Base-by-base conservation (phyloP, 2,888 invertebrate genomes). In the Antheraea assamensis region DNA sequence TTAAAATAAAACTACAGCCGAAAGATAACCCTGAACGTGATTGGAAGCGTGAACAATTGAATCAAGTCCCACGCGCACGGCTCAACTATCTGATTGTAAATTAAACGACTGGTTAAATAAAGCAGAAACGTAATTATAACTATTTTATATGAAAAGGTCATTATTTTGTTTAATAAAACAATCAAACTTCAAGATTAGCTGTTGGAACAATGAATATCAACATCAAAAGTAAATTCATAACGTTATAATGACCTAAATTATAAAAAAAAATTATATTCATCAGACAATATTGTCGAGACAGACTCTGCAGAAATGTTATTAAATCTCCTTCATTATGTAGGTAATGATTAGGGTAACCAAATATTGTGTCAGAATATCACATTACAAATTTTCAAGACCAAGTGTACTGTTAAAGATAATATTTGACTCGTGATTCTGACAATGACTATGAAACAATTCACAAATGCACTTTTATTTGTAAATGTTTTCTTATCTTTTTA, bases 21-120 rank as follows among this genome's bases (percentile, higher is more conserved):
- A 35, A 68, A 68, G 55, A 35, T 27, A 70, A 70, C 55, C 58
- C 76, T 58, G 73, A 72, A 73, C 74, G 76, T 78, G 81, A 82
- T 83, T 81, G 82, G 80, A 82, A 80, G 75, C 78, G 76, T 77
- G 77, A 82, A 87, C 86, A 86, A 87, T 87, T 78, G 79, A 77
- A 73, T 73, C 72, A 71, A 77, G 74, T 87, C 88, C 87, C 88
- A 88, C 87, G 87, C 85, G 74, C 71, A 74, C 74, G 73, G 47
- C 72, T 72, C 76, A 78, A 79, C 72, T 78, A 80, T 77, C 75
- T 73, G 30, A 68, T 55, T 35, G 15, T 55, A 24, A 68, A 35
- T 68, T n/a, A 61, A 72, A 73, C 74, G 72, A 74, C 71, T 71
- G 1, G 66, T 66, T 71, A 72, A 72, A 35, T 35, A 68, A 64